A percentile compares a stretch with the other conserved stretches of the same genome.
phyloP scores from a whole-genome alignment of 2,888 invertebrate species.

The Deladenus siricidicola region DNA sequence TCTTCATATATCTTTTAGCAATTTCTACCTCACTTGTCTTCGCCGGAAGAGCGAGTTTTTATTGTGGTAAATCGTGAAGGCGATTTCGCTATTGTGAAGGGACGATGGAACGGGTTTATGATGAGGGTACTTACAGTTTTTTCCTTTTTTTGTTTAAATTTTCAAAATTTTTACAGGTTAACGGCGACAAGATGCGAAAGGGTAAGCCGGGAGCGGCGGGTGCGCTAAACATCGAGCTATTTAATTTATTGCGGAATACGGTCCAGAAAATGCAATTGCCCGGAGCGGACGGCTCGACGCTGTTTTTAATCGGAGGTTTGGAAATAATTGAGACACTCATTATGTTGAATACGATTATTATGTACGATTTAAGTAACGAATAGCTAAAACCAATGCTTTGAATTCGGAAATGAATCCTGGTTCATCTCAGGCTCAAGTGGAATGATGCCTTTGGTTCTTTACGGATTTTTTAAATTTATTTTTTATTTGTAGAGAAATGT shows the following conservation, averaged over 20 bases:
- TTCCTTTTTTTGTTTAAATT: not conserved
- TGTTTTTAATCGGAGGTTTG: conserved; percentile 51
- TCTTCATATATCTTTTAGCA: too few relatives aligned
- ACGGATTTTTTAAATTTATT: too few relatives aligned
- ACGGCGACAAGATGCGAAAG: conserved; percentile 18
- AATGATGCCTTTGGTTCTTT: too few relatives aligned
- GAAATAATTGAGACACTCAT: too few relatives aligned
- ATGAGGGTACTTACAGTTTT: conserved; percentile 25
- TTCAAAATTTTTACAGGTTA: not conserved
- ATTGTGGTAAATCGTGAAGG: conserved; percentile 57
- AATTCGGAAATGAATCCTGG: too few relatives aligned
- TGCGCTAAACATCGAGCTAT: conserved; percentile 47
- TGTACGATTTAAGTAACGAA: too few relatives aligned
- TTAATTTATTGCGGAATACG: conserved; percentile 52
- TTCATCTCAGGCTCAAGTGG: too few relatives aligned
- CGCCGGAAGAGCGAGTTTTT: conserved; percentile 56
- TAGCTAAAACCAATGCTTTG: too few relatives aligned
- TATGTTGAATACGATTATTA: too few relatives aligned
- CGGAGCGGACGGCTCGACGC: conserved; percentile 45
- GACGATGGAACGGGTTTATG: conserved; percentile 56
- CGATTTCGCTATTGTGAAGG: conserved; percentile 57
- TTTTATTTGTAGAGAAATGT: too few relatives aligned
- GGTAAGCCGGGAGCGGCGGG: conserved; percentile 44
- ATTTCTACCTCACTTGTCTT: conserved; percentile 55
- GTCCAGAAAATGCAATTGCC: conserved; percentile 53